Percentiles rank a stretch among this genome's conserved stretches.
These are phyloP conservation scores for Clarias gariepinus DNA, from an alignment of 2,113 vertebrate genomes.

Conservation along the genomic window DNA sequence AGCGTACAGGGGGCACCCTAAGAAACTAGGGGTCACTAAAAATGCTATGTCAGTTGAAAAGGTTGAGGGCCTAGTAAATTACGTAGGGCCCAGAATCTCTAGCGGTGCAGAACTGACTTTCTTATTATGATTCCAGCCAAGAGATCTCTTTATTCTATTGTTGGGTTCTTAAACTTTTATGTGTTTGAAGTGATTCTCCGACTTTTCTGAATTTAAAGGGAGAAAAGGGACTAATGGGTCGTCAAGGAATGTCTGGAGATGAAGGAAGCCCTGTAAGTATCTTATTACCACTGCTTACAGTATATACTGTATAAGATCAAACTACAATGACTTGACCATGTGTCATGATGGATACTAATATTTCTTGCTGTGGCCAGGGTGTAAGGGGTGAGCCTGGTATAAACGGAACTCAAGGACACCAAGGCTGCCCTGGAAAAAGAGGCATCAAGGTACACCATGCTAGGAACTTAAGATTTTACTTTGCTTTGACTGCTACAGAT, in stretches of 20 bases:
- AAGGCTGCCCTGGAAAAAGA: slow-evolving; percentile 76
- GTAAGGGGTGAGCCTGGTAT: slow-evolving; percentile 74
- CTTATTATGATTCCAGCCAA: not conserved
- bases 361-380: slow-evolving; percentile 69
- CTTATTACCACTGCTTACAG: not conserved
- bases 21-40: too few species aligned
- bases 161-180: not conserved
- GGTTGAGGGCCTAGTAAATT: too few species aligned
- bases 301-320: too few species aligned
- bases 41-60: too few species aligned
- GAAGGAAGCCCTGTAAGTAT: slow-evolving; percentile 80
- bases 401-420: slow-evolving; percentile 74
- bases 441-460: slow-evolving; percentile 71
- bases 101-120: not conserved
- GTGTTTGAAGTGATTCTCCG: not conserved
- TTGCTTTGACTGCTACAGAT: not conserved
- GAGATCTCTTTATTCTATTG: not conserved
- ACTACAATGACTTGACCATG: not conserved
- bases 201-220: slow-evolving; percentile 69
- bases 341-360: too few species aligned
- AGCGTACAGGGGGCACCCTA: too few species aligned
- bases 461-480: not conserved
- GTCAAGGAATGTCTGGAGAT: slow-evolving; percentile 79
- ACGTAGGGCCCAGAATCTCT: too few species aligned
- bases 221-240: slow-evolving; percentile 66